Conservation (phyloP, 2,113 vertebrate genomes). For the Megalops atlanticus region DNA sequence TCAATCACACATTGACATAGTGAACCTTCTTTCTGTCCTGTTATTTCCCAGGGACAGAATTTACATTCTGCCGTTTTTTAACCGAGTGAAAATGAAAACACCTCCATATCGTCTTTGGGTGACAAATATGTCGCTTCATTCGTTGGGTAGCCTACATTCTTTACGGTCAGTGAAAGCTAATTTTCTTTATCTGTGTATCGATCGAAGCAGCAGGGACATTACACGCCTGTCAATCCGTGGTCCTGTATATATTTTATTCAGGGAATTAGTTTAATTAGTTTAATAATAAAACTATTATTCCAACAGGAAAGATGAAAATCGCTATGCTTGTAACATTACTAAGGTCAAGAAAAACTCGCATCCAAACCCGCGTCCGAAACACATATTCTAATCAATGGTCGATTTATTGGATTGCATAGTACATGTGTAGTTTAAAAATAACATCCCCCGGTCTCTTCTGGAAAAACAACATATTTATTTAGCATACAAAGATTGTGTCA, state of each 20-base stretch:
- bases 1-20: no score
- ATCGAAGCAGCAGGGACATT: no score
- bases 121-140: background rate
- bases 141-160: background rate
- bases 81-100: background rate
- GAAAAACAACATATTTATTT: no score
- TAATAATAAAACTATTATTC: background rate
- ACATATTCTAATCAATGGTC: no score
- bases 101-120: background rate
- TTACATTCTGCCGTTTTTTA: background rate
- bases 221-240: background rate
- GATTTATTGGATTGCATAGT: no score
- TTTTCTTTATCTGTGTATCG: background rate
- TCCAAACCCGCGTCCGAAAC: no score
- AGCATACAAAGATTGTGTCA: no score
- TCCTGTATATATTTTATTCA: background rate
- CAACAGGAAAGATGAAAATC: background rate
- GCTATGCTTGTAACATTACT: background rate
- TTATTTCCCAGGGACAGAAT: background rate
- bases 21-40: background rate
- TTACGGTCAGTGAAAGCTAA: background rate
- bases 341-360: no score
- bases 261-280: background rate
- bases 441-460: no score
- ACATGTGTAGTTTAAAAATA: no score